Conservation (phyloP, 2,888 invertebrate genomes). For the Sussaba pulchella region DNA sequence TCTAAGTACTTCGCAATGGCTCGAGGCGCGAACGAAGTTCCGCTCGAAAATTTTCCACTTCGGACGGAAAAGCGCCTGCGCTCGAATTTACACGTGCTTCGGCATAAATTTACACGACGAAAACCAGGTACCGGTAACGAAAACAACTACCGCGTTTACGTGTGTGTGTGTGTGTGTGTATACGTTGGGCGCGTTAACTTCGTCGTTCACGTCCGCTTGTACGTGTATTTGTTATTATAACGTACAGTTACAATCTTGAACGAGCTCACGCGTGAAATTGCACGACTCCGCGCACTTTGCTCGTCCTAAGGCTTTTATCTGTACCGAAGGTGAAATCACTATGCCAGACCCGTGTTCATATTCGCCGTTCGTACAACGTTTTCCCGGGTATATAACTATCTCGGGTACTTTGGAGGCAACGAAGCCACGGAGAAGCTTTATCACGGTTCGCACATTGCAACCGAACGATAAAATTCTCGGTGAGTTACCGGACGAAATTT, state of each 20-base stretch:
- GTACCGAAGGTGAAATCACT: conserved; percentile 49
- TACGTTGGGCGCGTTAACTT: conserved; percentile 34
- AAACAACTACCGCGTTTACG: neutral
- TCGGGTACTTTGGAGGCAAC: conserved; percentile 36
- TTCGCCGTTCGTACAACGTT: too few relatives aligned
- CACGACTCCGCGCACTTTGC: neutral
- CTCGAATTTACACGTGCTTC: conserved; percentile 62
- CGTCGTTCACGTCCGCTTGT: conserved; percentile 9
- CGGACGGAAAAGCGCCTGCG: conserved; percentile 52
- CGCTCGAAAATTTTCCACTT: conserved; percentile 40
- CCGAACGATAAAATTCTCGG: conserved; percentile 57
- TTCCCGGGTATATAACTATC: conserved; percentile 39
- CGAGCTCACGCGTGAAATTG: conserved; percentile 62
- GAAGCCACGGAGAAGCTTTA: conserved; percentile 48
- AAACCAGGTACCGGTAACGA: conserved; percentile 39
- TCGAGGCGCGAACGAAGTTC: conserved; percentile 24
- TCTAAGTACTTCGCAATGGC: conserved; percentile 52
- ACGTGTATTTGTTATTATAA: conserved; percentile 43
- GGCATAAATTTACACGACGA: conserved; percentile 61
- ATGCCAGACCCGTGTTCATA: conserved; percentile 33
- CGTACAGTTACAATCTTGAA: conserved; percentile 51
- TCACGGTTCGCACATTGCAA: conserved; percentile 49
- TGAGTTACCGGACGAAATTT: conserved; percentile 57
- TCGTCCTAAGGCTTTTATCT: conserved; percentile 4
- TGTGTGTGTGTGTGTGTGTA: too few relatives aligned